phyloP scores from a whole-genome alignment of 1,140 invertebrate species.

The Tenebrio molitor region DNA sequence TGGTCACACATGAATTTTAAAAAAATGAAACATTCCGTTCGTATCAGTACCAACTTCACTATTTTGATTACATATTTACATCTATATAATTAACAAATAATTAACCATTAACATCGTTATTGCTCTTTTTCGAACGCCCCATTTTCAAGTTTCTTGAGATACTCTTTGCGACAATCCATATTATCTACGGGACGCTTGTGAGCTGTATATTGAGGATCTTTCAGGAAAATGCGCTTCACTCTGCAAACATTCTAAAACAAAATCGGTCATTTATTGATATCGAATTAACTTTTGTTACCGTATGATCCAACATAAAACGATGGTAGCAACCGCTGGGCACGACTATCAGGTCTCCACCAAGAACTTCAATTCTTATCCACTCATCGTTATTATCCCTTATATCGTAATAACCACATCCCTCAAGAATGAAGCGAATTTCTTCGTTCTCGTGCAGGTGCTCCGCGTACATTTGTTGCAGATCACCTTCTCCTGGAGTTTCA shows the following conservation, averaged over 20 bases:
- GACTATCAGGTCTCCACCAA: slow-evolving; percentile 88
- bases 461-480: slow-evolving; percentile 88
- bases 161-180: slow-evolving; percentile 80
- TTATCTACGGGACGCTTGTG: slow-evolving; percentile 89
- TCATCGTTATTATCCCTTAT: slow-evolving; percentile 86
- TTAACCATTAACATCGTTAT: slow-evolving; percentile 34
- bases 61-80: background rate
- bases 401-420: slow-evolving; percentile 95
- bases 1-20: too few relatives aligned
- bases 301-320: slow-evolving; percentile 89
- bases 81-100: background rate
- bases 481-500: slow-evolving; percentile 76
- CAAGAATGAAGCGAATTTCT: slow-evolving; percentile 89
- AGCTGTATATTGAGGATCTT: slow-evolving; percentile 91
- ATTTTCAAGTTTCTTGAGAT: slow-evolving; percentile 75
- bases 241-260: slow-evolving; percentile 85
- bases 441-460: slow-evolving; percentile 97
- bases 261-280: slow-evolving; percentile 45
- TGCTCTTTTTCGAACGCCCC: slow-evolving; percentile 58
- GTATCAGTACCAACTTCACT: too few relatives aligned
- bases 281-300: slow-evolving; percentile 68
- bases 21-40: too few relatives aligned
- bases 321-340: slow-evolving; percentile 97
- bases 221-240: slow-evolving; percentile 83
- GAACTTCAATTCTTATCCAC: slow-evolving; percentile 92